A percentile compares a stretch with the other conserved stretches of the same genome.
Evolutionary conservation across 2,113 vertebrate genomes (phyloP).

Genomic region (Cyanoliseus patagonus): DNA sequence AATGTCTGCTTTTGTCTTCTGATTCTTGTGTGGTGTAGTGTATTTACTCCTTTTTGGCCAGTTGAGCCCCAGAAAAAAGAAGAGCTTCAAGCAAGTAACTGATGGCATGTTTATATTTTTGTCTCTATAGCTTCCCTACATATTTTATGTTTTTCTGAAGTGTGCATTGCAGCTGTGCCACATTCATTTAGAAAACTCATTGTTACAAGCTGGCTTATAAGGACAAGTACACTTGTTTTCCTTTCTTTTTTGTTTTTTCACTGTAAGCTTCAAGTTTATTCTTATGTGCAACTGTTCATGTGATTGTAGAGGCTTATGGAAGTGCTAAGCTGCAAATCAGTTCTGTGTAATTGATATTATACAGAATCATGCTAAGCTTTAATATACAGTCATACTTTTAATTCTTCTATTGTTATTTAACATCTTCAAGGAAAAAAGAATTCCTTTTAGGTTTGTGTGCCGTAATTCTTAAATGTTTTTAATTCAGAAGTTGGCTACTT

Average conservation of each 20-base stretch:
- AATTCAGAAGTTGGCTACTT: background rate
- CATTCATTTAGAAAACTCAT: constrained; percentile 78
- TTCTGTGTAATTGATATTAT: constrained; percentile 4
- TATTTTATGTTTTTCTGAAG: constrained; percentile 77
- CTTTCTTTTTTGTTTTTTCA: background rate
- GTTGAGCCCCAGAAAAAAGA: constrained; percentile 96
- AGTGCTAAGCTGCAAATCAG: background rate
- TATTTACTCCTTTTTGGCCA: constrained; percentile 94
- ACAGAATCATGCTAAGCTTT: constrained; percentile 24
- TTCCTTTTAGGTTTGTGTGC: background rate
- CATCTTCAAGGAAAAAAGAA: background rate
- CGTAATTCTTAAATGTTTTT: background rate
- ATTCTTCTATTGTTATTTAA: background rate
- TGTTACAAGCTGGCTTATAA: constrained; percentile 64
- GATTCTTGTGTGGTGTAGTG: constrained; percentile 81
- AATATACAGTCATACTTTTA: background rate
- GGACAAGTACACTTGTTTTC: constrained; percentile 62
- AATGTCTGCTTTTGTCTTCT: constrained; percentile 86
- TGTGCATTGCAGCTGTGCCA: constrained; percentile 72
- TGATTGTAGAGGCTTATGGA: constrained; percentile 49
- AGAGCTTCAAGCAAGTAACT: constrained; percentile 96
- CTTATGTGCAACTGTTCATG: background rate
- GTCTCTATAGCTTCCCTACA: constrained; percentile 75
- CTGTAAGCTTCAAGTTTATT: constrained; percentile 26
- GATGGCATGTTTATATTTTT: constrained; percentile 91